Evolutionary conservation across 2,113 vertebrate species (phyloP).

Genomic region (Naja naja): DNA sequence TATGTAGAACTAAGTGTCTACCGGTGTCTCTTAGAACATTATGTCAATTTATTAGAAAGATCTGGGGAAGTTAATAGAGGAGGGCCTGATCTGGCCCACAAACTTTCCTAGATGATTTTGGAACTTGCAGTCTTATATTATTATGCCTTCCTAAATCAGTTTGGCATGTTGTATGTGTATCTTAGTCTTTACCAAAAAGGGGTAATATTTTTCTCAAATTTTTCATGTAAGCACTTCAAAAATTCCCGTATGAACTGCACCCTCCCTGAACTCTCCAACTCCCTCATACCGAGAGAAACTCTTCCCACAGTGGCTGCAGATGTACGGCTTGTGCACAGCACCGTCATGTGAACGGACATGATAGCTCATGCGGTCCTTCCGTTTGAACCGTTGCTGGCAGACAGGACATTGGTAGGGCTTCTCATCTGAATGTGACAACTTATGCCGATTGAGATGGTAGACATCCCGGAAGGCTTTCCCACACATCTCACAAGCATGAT

Average conservation of each 20-base stretch:
- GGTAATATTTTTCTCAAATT: not conserved
- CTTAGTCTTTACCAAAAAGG: not conserved
- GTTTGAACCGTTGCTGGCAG: slow-evolving; percentile 93
- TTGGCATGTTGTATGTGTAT: not conserved
- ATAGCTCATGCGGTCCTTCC: slow-evolving; percentile 94
- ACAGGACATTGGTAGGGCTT: slow-evolving; percentile 91
- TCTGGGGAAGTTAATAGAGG: not conserved
- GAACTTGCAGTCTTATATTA: not conserved
- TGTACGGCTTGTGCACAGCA: slow-evolving; percentile 88
- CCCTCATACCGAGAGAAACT: slow-evolving; percentile 86
- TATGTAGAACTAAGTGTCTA: not conserved
- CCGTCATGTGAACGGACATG: slow-evolving; percentile 91
- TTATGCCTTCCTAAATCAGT: not conserved
- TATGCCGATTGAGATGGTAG: slow-evolving; percentile 90
- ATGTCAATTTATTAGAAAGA: not conserved
- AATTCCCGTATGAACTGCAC: not conserved
- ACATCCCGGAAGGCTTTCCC: slow-evolving; percentile 91
- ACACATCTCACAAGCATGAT: slow-evolving; percentile 89
- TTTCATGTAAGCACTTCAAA: not conserved
- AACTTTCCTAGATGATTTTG: not conserved
- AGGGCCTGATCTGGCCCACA: not conserved
- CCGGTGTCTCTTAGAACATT: not conserved
- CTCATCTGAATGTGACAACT: slow-evolving; percentile 91
- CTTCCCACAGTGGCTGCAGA: slow-evolving; percentile 89
- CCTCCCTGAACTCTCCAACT: slow-evolving; percentile 6